phyloP scores from a whole-genome alignment of 2,113 vertebrate genomes.

The Elephas maximus region DNA sequence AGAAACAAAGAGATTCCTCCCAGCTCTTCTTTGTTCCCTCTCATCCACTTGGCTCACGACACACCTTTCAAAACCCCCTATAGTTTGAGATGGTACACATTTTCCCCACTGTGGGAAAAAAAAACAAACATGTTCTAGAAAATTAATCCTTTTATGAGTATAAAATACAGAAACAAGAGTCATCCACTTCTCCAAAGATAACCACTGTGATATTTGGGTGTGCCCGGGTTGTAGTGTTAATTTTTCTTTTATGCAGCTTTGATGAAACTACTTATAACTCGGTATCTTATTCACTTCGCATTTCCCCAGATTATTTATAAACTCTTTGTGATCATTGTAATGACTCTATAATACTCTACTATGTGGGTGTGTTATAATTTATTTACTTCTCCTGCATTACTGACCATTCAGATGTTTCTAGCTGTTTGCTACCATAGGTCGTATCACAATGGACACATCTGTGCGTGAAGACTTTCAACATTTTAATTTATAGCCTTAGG shows the following conservation, averaged over 20 bases:
- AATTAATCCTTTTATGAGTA: background rate
- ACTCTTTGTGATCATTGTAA: slow-evolving; percentile 13
- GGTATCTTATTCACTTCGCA: background rate
- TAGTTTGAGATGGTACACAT: background rate
- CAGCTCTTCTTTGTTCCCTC: background rate
- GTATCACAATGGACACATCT: background rate
- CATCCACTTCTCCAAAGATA: background rate
- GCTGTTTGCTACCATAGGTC: slow-evolving; percentile 33
- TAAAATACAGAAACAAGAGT: background rate
- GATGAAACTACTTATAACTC: background rate
- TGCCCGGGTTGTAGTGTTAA: background rate
- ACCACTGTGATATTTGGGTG: background rate
- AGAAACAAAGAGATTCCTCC: background rate
- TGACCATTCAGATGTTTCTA: background rate
- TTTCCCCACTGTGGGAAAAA: background rate
- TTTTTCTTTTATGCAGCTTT: background rate
- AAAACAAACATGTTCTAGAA: slow-evolving; percentile 11
- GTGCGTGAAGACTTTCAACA: slow-evolving; percentile 53
- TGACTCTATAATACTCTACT: background rate
- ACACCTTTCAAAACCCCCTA: background rate
- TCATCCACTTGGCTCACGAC: background rate
- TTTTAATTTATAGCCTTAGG: slow-evolving; percentile 72
- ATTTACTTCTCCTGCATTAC: background rate
- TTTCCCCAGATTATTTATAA: background rate
- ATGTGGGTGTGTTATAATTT: background rate